phyloP scores from a whole-genome alignment of 2,888 invertebrate species.

The Paralinhomoeus sp. region DNA sequence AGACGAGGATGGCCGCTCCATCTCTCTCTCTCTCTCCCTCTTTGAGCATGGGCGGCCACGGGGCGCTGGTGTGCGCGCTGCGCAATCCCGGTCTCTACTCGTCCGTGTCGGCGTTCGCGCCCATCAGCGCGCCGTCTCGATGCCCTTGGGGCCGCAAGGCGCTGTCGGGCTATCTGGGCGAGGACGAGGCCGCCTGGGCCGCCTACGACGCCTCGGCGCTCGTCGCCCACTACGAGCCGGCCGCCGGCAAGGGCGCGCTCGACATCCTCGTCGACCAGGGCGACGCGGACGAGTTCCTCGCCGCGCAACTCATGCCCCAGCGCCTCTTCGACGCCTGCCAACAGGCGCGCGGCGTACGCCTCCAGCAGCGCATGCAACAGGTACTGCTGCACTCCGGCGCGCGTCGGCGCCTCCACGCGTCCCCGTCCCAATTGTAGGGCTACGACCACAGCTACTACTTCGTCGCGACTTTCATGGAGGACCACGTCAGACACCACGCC shows the following conservation, averaged over 20 bases:
- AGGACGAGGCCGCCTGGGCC: slow-evolving; percentile 31
- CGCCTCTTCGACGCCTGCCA: slow-evolving; percentile 52
- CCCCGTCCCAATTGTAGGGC: slow-evolving; percentile 32
- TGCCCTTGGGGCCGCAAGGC: slow-evolving; percentile 69
- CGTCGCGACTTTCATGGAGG: slow-evolving; percentile 66
- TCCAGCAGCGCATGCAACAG: slow-evolving; percentile 22
- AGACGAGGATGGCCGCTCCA: no score
- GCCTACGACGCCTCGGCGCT: slow-evolving; percentile 72
- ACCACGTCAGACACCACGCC: slow-evolving; percentile 72
- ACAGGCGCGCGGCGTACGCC: slow-evolving; percentile 34
- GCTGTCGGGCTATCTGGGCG: slow-evolving; percentile 53
- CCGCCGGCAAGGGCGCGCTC: slow-evolving; percentile 46
- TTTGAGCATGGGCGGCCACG: slow-evolving; percentile 91
- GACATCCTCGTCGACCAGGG: slow-evolving; percentile 61
- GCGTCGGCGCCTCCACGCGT: not conserved
- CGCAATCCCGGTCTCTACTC: slow-evolving; percentile 64
- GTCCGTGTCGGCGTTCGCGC: slow-evolving; percentile 72
- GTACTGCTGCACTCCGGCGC: slow-evolving; percentile 5
- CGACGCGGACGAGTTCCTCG: slow-evolving; percentile 9
- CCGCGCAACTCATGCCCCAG: slow-evolving; percentile 39
- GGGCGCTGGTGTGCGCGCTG: slow-evolving; percentile 50
- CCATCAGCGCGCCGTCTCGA: slow-evolving; percentile 63
- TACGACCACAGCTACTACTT: slow-evolving; percentile 91
- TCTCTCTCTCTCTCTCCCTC: slow-evolving; percentile 5
- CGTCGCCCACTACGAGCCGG: slow-evolving; percentile 44